Base-by-base conservation (phyloP, 2,797 vertebrate genomes). In the Poeciliopsis presidionis region DNA sequence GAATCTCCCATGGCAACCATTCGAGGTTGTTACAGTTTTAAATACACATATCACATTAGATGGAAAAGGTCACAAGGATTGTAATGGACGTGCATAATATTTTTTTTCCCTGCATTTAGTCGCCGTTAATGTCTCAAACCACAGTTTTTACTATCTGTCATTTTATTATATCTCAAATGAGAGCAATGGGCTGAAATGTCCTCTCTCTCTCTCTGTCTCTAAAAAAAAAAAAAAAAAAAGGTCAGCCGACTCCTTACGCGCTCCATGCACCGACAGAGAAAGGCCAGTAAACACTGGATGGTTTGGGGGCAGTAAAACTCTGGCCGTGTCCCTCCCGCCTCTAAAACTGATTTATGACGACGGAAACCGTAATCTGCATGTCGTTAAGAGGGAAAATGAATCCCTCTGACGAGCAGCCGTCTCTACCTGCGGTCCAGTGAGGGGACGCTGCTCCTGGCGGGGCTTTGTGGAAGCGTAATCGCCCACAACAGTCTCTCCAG, bases 301-400 rank as follows among this genome's bases (percentile, higher is more conserved):
- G 79, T 57, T 72, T 84, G 83, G 85, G 71, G 89, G 87, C 85
- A 89, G 89, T 95, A 93, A 95, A 95, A 93, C 73, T 57, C 73
- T 76, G 55, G 75, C 84, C 73, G 45, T 79, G 81, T 95, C 93
- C 95, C 94, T 92, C 93, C 95, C 93, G 95, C 95, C 96, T 95
- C 95, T 97, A 97, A 97, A 97, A 96, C 95, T 97, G 98, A 99
- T 98, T 98, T 97, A 98, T 95, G 94, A 94, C 93, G 93, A 95
- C 92, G 94, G 88, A 90, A 95, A 96, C 91, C 94, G 96, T 97
- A 96, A 98, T 99, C 97, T 97, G 96, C 96, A 97, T 97, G 96
- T 97, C 95, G 12, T 97, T 98, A 97, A 96, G 95, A 93, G 88
- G 95, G 94, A 94, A 96, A 97, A 96, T 95, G 92, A 95, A 96